Base-by-base conservation (phyloP, 2,797 vertebrate genomes). In the Aphelocoma californica region DNA sequence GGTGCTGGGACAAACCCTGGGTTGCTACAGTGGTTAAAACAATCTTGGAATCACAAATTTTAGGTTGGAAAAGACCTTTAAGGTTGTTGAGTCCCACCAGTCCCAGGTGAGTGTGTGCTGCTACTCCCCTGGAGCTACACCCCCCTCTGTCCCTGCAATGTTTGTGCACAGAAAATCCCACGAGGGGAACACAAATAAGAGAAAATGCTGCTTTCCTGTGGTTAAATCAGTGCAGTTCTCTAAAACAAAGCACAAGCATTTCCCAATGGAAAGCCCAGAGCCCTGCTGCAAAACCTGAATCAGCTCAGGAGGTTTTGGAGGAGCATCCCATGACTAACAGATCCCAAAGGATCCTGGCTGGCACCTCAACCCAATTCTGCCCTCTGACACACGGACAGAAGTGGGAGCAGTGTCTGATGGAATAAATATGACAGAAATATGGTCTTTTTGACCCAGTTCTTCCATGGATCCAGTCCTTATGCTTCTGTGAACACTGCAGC, bases 261-360 rank as follows among this genome's bases (percentile, higher is more conserved):
- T 60, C 70, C 53, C 31, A 57, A 2, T 34, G n/a, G n/a, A 8
- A 31, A 71, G 69, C 72, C 14, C 61, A 14, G 78, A 26, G 29
- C 47, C 31, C 20, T 38, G 56, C 72, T 81, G 75, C 86, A 48
- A n/a, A 14, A 11, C 10, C n/a, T 6, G 42, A 20, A 19, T 1
- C 2, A 2, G 20, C 53, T 57, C 44, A 3, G 24, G 6, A n/a
- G 40, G 45, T 58, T 62, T 80, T 44, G 10, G 4, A 51, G 10
- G 54, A 71, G 57, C 61, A 74, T 44, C 40, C n/a, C 19, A 3
- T 5, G 45, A 51, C 13, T 7, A 12, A 31, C 0, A 1, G 45
- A 4, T 3, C 44, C 64, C 44, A 9, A 2, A 0, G 0, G 16
- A 2, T 5, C 71, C 75, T 9, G 51, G 29, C 54, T n/a, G 11